Evolutionary conservation across 2,113 vertebrate species (phyloP).

Genomic region (Gopherus evgoodei): DNA sequence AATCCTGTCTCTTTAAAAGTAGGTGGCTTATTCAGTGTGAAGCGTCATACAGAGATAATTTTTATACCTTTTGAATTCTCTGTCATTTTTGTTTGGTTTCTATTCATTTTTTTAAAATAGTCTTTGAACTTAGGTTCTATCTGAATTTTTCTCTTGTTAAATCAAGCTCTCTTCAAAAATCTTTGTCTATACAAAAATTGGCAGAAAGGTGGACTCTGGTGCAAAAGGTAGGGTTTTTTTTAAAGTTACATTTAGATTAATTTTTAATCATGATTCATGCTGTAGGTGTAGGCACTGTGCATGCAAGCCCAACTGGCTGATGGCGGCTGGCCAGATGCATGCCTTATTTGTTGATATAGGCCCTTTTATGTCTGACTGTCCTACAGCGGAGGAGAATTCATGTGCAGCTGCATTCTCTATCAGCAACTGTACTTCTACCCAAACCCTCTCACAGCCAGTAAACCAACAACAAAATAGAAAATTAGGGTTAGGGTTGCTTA

Average conservation of each 20-base stretch:
- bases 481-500: not conserved
- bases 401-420: not conserved
- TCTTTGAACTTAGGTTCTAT: not conserved
- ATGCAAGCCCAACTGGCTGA: not conserved
- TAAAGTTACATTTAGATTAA: not conserved
- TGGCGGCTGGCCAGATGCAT: not conserved
- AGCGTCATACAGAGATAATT: not conserved
- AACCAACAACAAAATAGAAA: not conserved
- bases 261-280: not conserved
- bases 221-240: not conserved
- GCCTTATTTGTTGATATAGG: fast-evolving
- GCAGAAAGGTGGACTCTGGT: not conserved
- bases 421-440: not conserved
- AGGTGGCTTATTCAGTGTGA: not conserved
- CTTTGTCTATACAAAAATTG: not conserved
- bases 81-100: not conserved
- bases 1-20: not conserved
- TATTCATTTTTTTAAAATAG: not conserved
- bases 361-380: not conserved
- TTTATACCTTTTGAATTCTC: not conserved
- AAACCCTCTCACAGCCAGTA: not conserved
- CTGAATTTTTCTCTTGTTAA: not conserved
- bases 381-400: not conserved
- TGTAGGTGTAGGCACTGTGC: not conserved
- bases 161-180: not conserved